phyloP scores from a whole-genome alignment of 2,797 vertebrate species.

The Rhinichthys osculus region DNA sequence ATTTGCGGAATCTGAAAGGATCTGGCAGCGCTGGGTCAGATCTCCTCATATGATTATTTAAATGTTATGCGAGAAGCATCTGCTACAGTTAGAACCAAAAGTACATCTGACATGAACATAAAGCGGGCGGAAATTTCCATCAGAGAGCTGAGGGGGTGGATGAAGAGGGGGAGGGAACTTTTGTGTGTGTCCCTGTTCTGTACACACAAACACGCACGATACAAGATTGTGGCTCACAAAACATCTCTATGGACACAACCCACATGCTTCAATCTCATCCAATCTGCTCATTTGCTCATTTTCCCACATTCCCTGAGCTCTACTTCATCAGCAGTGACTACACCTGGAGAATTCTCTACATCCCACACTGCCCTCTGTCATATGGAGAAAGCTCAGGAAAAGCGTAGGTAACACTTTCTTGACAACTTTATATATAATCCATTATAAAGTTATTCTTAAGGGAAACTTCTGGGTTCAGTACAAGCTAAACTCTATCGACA shows the following conservation, averaged over 20 bases:
- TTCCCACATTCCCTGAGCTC: constrained; percentile 38
- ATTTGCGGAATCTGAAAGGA: constrained; percentile 7
- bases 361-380: constrained; percentile 11
- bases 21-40: constrained; percentile 30
- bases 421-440: not conserved
- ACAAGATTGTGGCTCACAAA: constrained; percentile 70
- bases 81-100: constrained; percentile 68
- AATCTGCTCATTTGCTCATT: constrained; percentile 76
- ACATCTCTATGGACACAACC: constrained; percentile 77
- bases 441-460: not conserved
- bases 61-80: constrained; percentile 73
- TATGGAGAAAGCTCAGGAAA: not conserved
- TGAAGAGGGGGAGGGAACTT: constrained; percentile 67
- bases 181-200: constrained; percentile 31
- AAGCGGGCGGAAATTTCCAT: constrained; percentile 75
- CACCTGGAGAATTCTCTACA: constrained; percentile 37
- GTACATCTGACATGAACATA: constrained; percentile 77
- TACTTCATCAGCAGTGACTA: constrained; percentile 27
- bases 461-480: not conserved
- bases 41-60: constrained; percentile 58
- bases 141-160: constrained; percentile 75
- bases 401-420: constrained; percentile 1
- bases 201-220: constrained; percentile 13
- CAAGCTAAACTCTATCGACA: not conserved
- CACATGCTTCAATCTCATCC: constrained; percentile 78